phyloP scores from a whole-genome alignment of 2,888 invertebrate genomes.

The Polyploca ridens region DNA sequence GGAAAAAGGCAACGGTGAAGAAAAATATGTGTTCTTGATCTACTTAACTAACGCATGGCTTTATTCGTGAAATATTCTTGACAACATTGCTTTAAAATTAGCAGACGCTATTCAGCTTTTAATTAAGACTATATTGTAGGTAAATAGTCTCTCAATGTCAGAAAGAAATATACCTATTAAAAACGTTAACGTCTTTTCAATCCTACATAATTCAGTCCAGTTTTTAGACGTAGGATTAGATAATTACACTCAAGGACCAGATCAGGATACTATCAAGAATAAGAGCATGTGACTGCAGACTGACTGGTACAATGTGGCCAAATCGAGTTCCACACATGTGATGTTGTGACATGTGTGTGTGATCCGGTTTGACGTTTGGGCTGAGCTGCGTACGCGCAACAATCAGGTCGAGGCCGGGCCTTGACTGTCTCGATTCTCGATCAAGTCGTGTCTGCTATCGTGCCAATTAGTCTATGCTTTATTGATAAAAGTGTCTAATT shows the following conservation, averaged over 20 bases:
- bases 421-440: slow-evolving; percentile 18
- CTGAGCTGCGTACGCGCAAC: slow-evolving; percentile 26
- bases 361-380: slow-evolving; percentile 54
- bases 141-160: no score
- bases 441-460: slow-evolving; percentile 5
- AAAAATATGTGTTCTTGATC: no score
- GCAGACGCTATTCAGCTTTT: no score
- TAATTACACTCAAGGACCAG: not conserved
- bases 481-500: not conserved
- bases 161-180: not conserved
- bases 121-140: no score
- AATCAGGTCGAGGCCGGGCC: slow-evolving; percentile 56
- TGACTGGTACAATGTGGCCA: slow-evolving; percentile 34
- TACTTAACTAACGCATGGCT: no score
- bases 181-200: not conserved
- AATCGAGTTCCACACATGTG: slow-evolving; percentile 46
- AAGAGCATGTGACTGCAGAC: slow-evolving; percentile 20
- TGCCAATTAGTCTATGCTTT: not conserved
- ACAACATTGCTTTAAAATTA: no score
- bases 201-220: not conserved
- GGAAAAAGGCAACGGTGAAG: no score
- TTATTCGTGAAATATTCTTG: no score
- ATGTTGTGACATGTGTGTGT: slow-evolving; percentile 35
- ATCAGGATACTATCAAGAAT: slow-evolving; percentile 5
- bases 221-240: not conserved